A percentile compares a stretch with the other conserved stretches of the same genome.
Evolutionary conservation across 2,113 vertebrate species (phyloP).

Genomic region (Sorex fumeus): DNA sequence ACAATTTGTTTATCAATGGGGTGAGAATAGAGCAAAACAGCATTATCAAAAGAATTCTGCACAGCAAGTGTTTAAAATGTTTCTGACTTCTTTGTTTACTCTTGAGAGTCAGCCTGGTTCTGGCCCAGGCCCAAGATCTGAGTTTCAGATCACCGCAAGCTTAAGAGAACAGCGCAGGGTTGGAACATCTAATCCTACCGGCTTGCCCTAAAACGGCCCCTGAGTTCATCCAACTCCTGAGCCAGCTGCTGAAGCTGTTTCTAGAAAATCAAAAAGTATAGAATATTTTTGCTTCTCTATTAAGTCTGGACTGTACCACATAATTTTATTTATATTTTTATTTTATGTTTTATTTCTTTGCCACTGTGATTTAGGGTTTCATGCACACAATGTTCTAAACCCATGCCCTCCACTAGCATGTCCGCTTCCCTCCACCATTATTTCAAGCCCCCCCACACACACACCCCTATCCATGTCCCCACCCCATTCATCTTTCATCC

Average conservation of each 20-base stretch:
- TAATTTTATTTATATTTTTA: constrained; percentile 15
- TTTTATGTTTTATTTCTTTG: no score
- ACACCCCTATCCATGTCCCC: no score
- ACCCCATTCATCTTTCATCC: no score
- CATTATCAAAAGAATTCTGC: background rate
- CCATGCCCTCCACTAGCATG: no score
- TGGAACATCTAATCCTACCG: constrained; percentile 79
- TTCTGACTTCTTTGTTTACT: constrained; percentile 22
- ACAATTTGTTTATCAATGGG: background rate
- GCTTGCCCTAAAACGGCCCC: constrained; percentile 70
- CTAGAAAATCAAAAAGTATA: constrained; percentile 12
- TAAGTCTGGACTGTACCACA: constrained; percentile 38
- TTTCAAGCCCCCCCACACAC: no score
- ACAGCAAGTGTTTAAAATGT: background rate
- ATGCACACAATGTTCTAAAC: no score
- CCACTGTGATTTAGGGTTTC: no score
- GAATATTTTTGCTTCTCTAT: constrained; percentile 21
- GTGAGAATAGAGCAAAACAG: background rate
- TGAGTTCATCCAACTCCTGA: background rate
- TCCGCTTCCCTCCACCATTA: no score
- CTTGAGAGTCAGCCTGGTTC: constrained; percentile 56
- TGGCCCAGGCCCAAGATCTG: constrained; percentile 68
- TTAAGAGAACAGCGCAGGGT: constrained; percentile 63
- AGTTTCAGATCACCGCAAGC: constrained; percentile 72
- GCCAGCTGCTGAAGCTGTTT: constrained; percentile 10